A percentile compares a stretch with the other conserved stretches of the same genome.
These are phyloP conservation scores for Microcebus griseorufus DNA, from an alignment of 2,113 vertebrate genomes.

Conservation along the genomic window DNA sequence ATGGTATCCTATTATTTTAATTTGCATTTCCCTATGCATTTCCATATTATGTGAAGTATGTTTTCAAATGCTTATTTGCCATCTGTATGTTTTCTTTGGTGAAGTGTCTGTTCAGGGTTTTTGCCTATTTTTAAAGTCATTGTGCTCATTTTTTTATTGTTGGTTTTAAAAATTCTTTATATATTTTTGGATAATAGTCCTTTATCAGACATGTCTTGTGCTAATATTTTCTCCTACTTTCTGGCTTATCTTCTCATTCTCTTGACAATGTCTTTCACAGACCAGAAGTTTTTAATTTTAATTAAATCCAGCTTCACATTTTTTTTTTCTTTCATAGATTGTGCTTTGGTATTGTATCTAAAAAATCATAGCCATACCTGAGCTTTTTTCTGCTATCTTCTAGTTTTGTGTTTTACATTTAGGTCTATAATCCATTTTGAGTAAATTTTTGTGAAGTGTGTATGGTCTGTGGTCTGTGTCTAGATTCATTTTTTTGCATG, in stretches of 20 bases:
- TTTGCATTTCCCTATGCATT: neutral
- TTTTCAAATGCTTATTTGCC: neutral
- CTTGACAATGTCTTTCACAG: neutral
- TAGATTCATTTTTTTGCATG: neutral
- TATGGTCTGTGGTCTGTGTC: neutral
- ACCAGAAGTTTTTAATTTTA: neutral
- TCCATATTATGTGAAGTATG: neutral
- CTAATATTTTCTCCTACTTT: neutral
- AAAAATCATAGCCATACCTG: neutral
- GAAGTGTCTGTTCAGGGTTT: neutral
- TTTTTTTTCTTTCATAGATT: too few relatives aligned
- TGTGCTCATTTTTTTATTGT: neutral
- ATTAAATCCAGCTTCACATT: neutral
- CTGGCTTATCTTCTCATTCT: neutral
- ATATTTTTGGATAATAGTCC: neutral
- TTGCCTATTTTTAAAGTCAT: neutral
- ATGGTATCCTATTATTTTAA: neutral
- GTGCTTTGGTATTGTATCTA: neutral
- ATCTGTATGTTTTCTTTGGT: neutral
- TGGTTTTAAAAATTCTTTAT: neutral
- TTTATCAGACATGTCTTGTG: neutral
- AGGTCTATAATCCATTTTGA: neutral
- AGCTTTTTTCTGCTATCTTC: neutral
- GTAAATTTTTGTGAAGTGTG: neutral
- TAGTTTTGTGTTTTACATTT: neutral